Conservation (phyloP, 92 coral and sea anemone species). For the Pocillopora meandrina region DNA sequence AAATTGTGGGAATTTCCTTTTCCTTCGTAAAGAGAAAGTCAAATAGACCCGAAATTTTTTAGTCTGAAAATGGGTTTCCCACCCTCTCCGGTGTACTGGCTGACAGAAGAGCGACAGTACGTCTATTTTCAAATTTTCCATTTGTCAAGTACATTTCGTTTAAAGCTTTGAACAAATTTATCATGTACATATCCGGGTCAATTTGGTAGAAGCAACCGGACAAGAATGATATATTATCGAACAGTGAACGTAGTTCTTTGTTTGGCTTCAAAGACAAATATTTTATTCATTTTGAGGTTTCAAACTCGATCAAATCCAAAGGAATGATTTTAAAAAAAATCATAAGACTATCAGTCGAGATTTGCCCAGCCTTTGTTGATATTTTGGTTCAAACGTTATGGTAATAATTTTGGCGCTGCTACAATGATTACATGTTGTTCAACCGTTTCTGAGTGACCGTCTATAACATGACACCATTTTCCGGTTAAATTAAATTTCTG, state of each 20-base stretch:
- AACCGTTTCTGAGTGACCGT: too few species aligned
- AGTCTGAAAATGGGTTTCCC: constrained; percentile 24
- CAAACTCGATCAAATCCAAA: background rate
- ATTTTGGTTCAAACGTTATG: background rate
- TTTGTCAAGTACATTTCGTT: constrained; percentile 27
- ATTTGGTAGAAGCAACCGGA: constrained; percentile 15
- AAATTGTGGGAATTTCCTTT: constrained; percentile 6
- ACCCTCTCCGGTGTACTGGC: constrained; percentile 27
- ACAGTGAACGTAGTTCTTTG: constrained; percentile 1
- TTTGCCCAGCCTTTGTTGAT: background rate
- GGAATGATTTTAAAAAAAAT: background rate
- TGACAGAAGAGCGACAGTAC: constrained; percentile 5
- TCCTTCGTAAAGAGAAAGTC: background rate
- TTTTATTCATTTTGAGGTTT: background rate
- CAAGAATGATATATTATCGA: constrained; percentile 10
- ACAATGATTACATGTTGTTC: too few species aligned
- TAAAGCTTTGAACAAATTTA: constrained; percentile 37
- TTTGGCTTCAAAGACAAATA: constrained; percentile 17
- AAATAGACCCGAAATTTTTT: background rate
- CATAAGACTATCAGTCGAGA: background rate
- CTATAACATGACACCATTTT: background rate
- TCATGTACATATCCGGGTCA: constrained; percentile 32
- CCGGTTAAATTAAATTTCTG: background rate
- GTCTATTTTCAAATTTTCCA: constrained; percentile 25
- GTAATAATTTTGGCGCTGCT: background rate